A percentile compares a stretch with the other conserved stretches of the same genome.
Evolutionary conservation across 1,140 invertebrate species (phyloP).

Genomic region (Apocrypta bakeri): DNA sequence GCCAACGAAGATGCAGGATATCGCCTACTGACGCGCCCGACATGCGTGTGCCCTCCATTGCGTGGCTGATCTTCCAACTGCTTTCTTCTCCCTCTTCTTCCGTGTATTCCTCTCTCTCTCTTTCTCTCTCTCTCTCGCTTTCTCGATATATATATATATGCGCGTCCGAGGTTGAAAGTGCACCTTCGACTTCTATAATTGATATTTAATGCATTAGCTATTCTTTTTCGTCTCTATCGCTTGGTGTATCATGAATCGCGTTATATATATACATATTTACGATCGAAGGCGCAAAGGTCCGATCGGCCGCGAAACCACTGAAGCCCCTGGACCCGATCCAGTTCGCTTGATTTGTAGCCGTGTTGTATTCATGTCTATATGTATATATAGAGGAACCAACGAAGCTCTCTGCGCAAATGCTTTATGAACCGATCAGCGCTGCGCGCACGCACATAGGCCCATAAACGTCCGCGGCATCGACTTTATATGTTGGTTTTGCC

Average conservation of each 20-base stretch:
- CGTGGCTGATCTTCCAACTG: not conserved
- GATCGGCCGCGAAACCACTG: slow-evolving; percentile 52
- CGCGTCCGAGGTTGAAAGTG: slow-evolving; percentile 6
- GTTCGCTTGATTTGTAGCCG: slow-evolving; percentile 69
- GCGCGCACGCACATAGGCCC: slow-evolving; percentile 57
- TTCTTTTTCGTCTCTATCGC: no score
- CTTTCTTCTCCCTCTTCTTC: slow-evolving; percentile 51
- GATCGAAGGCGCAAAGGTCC: slow-evolving; percentile 48
- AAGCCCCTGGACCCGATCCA: slow-evolving; percentile 63
- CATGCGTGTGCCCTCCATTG: not conserved
- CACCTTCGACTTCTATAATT: not conserved
- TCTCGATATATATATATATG: not conserved
- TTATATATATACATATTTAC: slow-evolving; percentile 45
- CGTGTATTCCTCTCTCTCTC: slow-evolving; percentile 52
- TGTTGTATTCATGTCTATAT: no score
- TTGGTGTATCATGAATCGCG: no score
- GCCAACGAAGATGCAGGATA: slow-evolving; percentile 1
- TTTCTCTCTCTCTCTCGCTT: not conserved
- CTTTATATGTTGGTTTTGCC: slow-evolving; percentile 55
- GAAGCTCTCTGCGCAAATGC: slow-evolving; percentile 55
- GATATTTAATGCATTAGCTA: no score
- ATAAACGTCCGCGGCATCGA: slow-evolving; percentile 63
- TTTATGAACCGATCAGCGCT: slow-evolving; percentile 68
- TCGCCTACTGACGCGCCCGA: not conserved
- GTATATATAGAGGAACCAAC: no score